Evolutionary conservation across 2,888 invertebrate genomes (phyloP), one percentile per base, ranked within the genome.

Genomic region (Piscicola geometra): DNA sequence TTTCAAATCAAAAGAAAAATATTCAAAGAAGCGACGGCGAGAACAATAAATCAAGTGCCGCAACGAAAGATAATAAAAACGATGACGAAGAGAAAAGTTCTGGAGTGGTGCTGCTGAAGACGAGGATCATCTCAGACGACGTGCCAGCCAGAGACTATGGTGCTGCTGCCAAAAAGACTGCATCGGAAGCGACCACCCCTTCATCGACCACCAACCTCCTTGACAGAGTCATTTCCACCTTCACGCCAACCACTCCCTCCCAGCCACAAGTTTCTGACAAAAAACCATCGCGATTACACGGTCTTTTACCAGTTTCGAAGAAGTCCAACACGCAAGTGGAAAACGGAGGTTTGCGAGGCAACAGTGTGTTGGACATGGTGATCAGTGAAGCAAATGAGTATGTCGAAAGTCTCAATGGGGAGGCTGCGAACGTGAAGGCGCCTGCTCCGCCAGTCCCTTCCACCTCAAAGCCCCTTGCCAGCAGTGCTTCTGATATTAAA

Each of bases 71-170:
- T 28, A 64, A 64, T n/a, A 67, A 67, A 67, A 35, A 32, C 28
- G 32, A 67, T 12, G 28, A 67, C 28, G 35, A 67, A 9, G 33
- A 67, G 3, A 32, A 30, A 5, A 32, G 28, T 15, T 5, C 9
- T 3, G 73, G 64, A 32, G 30, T 73, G 1, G 73, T 73, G 5
- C 41, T 56, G 33, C 30, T 73, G 60, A 60, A 56, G 2, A 64
- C 73, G 52, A 52, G 64, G 9, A 73, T 73, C 60, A 73, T 73
- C 36, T 50, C 64, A 18, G 73, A 73, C 64, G 73, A 73, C n/a
- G 73, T 73, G 33, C 73, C 73, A 12, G 52, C 64, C 25, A 73
- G 64, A 36, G 41, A 36, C n/a, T 73, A 73, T 60, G 67, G 28
- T 21, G 64, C 30, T 64, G 15, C 41, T 15, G 9, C 41, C 41